These are phyloP conservation scores for Trichosurus vulpecula DNA, from an alignment of 2,797 vertebrate genomes.

Conservation along the genomic window DNA sequence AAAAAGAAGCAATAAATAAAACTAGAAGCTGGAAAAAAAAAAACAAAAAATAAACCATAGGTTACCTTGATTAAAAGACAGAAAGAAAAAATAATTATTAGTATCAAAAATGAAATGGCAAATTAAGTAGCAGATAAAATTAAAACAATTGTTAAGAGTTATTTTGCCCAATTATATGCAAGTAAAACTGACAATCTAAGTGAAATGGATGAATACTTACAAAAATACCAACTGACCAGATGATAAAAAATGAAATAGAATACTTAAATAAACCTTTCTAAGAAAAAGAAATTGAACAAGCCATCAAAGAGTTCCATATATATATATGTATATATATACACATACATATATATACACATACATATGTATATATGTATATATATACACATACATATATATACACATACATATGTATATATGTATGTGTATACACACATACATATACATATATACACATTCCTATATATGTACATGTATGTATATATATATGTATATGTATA, in stretches of 20 bases:
- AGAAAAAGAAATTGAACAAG: not conserved
- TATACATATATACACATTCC: no score
- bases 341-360: no score
- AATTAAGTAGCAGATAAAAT: not conserved
- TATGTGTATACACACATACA: no score
- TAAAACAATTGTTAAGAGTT: not conserved
- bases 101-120: not conserved
- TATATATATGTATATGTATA: no score
- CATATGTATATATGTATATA: no score
- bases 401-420: no score
- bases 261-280: not conserved
- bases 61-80: not conserved
- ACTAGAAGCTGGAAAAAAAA: fast-evolving
- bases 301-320: not conserved
- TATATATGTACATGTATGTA: no score
- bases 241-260: not conserved
- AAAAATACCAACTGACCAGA: not conserved
- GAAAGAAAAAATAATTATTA: not conserved
- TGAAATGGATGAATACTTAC: not conserved
- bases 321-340: no score
- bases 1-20: not conserved
- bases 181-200: not conserved
- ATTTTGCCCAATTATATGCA: not conserved
- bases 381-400: no score
- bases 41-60: not conserved